Evolutionary conservation across 1,140 invertebrate species (phyloP).

Genomic region (Zaprionus ghesquierei): DNA sequence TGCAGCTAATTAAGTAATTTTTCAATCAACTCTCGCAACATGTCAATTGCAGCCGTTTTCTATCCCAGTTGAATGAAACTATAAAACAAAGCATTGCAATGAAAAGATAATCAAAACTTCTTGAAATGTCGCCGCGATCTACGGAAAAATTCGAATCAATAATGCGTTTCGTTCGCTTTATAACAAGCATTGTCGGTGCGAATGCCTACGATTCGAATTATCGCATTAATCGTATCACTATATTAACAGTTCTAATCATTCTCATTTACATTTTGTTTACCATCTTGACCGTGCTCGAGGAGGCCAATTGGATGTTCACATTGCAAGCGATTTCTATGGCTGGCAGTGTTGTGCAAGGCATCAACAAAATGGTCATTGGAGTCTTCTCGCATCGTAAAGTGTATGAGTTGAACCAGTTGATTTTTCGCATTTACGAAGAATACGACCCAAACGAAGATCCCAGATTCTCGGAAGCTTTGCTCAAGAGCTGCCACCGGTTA

Average conservation of each 20-base stretch:
- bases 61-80: slow-evolving; percentile 10
- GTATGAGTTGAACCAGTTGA: neutral
- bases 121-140: slow-evolving; percentile 1
- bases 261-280: slow-evolving; percentile 27
- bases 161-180: slow-evolving; percentile 31
- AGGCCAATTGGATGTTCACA: slow-evolving; percentile 34
- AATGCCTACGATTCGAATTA: slow-evolving; percentile 41
- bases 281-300: slow-evolving; percentile 14
- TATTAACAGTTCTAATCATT: slow-evolving; percentile 2
- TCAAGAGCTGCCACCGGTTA: slow-evolving; percentile 9
- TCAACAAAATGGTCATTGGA: slow-evolving; percentile 31
- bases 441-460: slow-evolving; percentile 25
- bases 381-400: neutral
- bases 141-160: slow-evolving; percentile 9
- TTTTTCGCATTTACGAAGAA: slow-evolving; percentile 8
- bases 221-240: slow-evolving; percentile 35
- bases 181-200: slow-evolving; percentile 18
- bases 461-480: slow-evolving; percentile 12
- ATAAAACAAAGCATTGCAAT: neutral
- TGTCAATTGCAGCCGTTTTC: slow-evolving; percentile 37
- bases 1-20: slow-evolving; percentile 60
- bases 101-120: neutral
- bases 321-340: slow-evolving; percentile 39
- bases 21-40: slow-evolving; percentile 18
- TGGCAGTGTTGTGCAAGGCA: slow-evolving; percentile 38